Conservation (phyloP, 1,140 invertebrate genomes). For the Diachasmimorpha longicaudata region DNA sequence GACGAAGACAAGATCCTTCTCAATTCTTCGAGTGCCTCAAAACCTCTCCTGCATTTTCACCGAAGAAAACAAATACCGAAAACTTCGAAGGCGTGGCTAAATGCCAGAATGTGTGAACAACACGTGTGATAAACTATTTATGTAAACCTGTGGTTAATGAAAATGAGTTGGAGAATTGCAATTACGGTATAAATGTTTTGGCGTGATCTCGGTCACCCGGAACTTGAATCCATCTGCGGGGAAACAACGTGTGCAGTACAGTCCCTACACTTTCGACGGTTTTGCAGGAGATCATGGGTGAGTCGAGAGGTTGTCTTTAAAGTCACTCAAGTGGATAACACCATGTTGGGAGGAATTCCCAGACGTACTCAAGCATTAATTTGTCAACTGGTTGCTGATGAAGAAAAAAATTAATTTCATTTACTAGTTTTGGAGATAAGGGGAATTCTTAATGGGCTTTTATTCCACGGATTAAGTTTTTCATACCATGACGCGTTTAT, state of each 20-base stretch:
- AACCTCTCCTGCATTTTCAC: neutral
- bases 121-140: neutral
- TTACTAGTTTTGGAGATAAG: neutral
- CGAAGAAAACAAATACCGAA: neutral
- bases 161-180: neutral
- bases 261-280: neutral
- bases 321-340: neutral
- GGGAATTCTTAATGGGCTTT: neutral
- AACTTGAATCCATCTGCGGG: slow-evolving; percentile 31
- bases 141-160: neutral
- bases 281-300: neutral
- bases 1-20: neutral
- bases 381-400: neutral
- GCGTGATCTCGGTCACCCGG: slow-evolving; percentile 49
- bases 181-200: neutral
- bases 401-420: neutral
- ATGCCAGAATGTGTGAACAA: neutral
- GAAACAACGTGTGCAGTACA: slow-evolving; percentile 10
- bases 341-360: neutral
- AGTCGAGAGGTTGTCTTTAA: neutral
- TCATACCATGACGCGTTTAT: too few species aligned
- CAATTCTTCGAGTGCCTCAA: neutral
- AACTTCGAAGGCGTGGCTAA: neutral
- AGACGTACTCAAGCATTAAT: neutral
- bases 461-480: neutral